Evolutionary conservation across 2,888 invertebrate genomes (phyloP).

Genomic region (Parelbella ahira): DNA sequence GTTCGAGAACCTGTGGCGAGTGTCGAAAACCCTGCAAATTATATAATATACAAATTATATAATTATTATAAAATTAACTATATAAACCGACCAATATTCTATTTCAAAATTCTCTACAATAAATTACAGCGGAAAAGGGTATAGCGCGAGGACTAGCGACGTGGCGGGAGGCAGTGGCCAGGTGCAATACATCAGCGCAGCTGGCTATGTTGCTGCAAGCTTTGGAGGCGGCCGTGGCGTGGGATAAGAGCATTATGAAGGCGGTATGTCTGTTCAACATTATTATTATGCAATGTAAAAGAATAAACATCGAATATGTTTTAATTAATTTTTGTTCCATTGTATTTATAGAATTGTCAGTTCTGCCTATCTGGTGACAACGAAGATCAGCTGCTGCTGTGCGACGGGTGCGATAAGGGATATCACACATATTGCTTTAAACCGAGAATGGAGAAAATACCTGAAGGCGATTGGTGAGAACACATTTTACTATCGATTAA

Average conservation of each 20-base stretch:
- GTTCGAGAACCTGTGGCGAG: too few species aligned
- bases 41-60: neutral
- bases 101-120: too few species aligned
- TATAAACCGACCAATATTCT: too few species aligned
- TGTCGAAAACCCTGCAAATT: too few species aligned
- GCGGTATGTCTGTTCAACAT: too few species aligned
- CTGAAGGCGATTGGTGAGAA: constrained; percentile 97
- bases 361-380: constrained; percentile 98
- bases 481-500: too few species aligned
- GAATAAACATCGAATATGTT: too few species aligned
- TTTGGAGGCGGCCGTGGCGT: constrained; percentile 95
- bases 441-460: constrained; percentile 97
- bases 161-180: constrained; percentile 94
- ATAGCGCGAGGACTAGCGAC: constrained; percentile 88
- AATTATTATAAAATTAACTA: too few species aligned
- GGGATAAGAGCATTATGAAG: constrained; percentile 99
- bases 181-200: constrained; percentile 93
- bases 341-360: constrained; percentile 95
- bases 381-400: constrained; percentile 95
- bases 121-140: constrained; percentile 60
- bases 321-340: too few species aligned
- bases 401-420: constrained; percentile 98
- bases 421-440: constrained; percentile 99
- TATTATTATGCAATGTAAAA: too few species aligned
- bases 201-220: constrained; percentile 89